Evolutionary conservation across 2,113 vertebrate species (phyloP).

Genomic region (Coracopsis vasa): DNA sequence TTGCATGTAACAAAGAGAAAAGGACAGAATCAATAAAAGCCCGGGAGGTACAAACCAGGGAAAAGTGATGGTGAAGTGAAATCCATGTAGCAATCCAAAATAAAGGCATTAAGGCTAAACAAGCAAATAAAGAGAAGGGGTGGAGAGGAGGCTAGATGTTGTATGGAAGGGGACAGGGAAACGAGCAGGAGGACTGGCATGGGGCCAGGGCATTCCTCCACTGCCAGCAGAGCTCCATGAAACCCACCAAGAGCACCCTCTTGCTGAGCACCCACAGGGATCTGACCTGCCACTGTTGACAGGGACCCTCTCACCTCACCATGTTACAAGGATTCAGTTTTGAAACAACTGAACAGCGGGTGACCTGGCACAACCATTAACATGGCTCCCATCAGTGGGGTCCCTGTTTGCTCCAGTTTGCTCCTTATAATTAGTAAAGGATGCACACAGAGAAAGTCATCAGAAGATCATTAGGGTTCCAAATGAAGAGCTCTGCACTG

Average conservation of each 20-base stretch:
- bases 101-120: not conserved
- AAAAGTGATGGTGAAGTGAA: not conserved
- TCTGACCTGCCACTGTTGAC: not conserved
- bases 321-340: not conserved
- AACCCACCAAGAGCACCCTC: not conserved
- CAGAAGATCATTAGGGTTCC: not conserved
- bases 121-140: not conserved
- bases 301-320: not conserved
- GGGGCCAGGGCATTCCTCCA: not conserved
- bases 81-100: not conserved
- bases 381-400: rapidly evolving
- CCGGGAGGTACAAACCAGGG: not conserved
- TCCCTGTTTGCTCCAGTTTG: not conserved
- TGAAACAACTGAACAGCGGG: not conserved
- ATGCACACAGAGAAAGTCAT: not conserved
- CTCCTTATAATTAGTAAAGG: slow-evolving; percentile 9
- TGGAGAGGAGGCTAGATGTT: rapidly evolving
- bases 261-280: rapidly evolving
- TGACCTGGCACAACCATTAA: rapidly evolving
- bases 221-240: not conserved
- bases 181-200: rapidly evolving
- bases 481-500: not conserved
- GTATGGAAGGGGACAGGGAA: not conserved
- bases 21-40: not conserved
- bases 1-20: not conserved